Evolutionary conservation across 2,113 vertebrate species (phyloP), one percentile per base, ranked within the genome.

Genomic region (Chamaetylas fuelleborni): DNA sequence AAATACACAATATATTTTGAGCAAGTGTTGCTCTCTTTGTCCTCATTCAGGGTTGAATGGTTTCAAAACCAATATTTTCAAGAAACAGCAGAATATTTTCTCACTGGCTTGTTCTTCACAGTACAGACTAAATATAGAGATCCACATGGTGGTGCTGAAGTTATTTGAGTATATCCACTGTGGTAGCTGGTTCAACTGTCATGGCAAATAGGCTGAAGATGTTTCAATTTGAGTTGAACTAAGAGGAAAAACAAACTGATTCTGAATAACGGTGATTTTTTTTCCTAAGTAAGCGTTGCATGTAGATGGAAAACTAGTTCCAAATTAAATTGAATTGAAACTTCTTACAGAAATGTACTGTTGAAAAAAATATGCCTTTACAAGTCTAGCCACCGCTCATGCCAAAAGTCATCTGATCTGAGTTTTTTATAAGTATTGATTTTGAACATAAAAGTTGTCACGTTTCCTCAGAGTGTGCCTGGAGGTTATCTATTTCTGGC

Each of bases 121-220:
- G 15, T 58, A 53, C 47, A 47, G 25, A 66, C 73, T 58, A 87
- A 85, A 77, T 43, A 16, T 2, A 4, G 8, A 58, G 54, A 86
- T 86, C 95, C 95, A 96, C 96, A 93, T 0, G 95, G 94, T 96
- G 95, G 95, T 94, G 94, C 93, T 96, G 82, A 91, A 94, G 36
- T 73, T 80, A n/a, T 40, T 77, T 74, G 26, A 70, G 7, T 51
- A 71, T 80, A 42, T 65, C 38, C 12, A 12, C n/a, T 89, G 34
- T 58, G 50, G 20, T 81, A 29, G 53, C 51, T 81, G 14, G 6
- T 73, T 84, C 69, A 91, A 11, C 33, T 76, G 29, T 58, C 38
- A 36, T 2, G 2, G 16, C 18, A 19, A 54, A 73, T 23, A 79
- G 8, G 16, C 53, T 60, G 70, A 71, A 79, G n/a, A 29, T 74